These are phyloP conservation scores for Lithodes maja DNA, from an alignment of 2,888 invertebrate species.

Conservation along the genomic window DNA sequence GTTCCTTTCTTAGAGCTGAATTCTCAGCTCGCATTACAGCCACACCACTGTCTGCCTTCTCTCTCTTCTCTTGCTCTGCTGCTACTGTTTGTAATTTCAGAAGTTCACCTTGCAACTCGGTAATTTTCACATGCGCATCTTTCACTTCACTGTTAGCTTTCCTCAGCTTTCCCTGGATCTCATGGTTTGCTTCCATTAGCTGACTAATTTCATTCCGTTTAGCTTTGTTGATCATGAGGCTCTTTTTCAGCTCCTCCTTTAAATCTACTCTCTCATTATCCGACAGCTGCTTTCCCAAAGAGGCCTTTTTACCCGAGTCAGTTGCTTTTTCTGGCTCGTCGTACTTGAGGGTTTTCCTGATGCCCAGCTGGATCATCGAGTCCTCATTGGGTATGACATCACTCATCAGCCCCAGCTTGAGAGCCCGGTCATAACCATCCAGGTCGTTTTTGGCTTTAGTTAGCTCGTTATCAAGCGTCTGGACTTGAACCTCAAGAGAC, in stretches of 20 bases:
- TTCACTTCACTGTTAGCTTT: slow-evolving; percentile 46
- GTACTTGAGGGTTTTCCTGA: slow-evolving; percentile 54
- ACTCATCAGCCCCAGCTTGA: slow-evolving; percentile 56
- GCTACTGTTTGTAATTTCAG: slow-evolving; percentile 26
- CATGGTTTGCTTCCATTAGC: slow-evolving; percentile 21
- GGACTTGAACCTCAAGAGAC: slow-evolving; percentile 21
- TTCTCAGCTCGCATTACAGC: slow-evolving; percentile 41
- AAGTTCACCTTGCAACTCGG: slow-evolving; percentile 24
- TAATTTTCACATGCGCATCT: slow-evolving; percentile 39
- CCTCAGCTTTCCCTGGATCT: slow-evolving; percentile 33
- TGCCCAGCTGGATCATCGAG: slow-evolving; percentile 49
- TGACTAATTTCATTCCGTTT: slow-evolving; percentile 42
- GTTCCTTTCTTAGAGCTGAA: slow-evolving; percentile 44
- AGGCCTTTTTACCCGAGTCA: neutral
- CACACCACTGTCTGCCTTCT: neutral
- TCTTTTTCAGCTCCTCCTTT: slow-evolving; percentile 54
- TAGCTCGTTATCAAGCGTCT: slow-evolving; percentile 31
- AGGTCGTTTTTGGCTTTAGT: slow-evolving; percentile 50
- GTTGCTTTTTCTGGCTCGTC: slow-evolving; percentile 35
- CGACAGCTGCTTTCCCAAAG: neutral
- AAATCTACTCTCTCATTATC: slow-evolving; percentile 22
- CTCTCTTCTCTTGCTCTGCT: slow-evolving; percentile 20
- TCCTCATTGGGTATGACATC: slow-evolving; percentile 50
- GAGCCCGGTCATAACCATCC: slow-evolving; percentile 51
- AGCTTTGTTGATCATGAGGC: slow-evolving; percentile 52